Evolutionary conservation across 2,113 vertebrate genomes (phyloP).

Genomic region (Dendropsophus ebraccatus): DNA sequence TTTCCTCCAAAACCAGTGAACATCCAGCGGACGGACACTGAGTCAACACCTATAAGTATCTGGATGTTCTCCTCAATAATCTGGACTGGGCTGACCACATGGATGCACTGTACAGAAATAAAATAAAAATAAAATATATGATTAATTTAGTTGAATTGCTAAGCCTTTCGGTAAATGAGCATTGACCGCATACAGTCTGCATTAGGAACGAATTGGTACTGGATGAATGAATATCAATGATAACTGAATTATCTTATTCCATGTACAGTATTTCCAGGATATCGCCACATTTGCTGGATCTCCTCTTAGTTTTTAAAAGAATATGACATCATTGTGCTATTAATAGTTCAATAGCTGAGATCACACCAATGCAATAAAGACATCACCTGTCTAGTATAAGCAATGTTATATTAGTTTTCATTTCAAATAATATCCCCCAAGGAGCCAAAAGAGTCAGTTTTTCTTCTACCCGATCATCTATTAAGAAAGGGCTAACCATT

Average conservation of each 20-base stretch:
- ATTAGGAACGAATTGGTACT: background rate
- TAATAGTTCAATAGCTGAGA: background rate
- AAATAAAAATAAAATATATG: background rate
- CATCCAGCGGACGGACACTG: too few relatives aligned
- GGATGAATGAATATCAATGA: background rate
- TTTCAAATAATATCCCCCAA: background rate
- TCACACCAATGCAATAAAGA: background rate
- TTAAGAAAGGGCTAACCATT: too few relatives aligned
- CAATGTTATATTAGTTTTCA: background rate
- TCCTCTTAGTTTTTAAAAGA: background rate
- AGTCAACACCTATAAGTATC: too few relatives aligned
- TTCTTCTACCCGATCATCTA: background rate
- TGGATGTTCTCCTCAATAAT: too few relatives aligned
- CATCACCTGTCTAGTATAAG: background rate
- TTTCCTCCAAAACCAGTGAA: too few relatives aligned
- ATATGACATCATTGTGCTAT: background rate
- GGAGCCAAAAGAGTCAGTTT: background rate
- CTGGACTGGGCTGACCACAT: too few relatives aligned
- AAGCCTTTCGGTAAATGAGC: background rate
- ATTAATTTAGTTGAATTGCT: background rate
- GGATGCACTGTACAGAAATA: too few relatives aligned
- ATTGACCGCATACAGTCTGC: background rate
- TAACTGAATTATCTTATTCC: slow-evolving; percentile 11
- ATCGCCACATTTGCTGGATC: background rate
- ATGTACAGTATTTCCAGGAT: slow-evolving; percentile 12